Conservation (phyloP, 2,888 invertebrate genomes). For the Plutella xylostella region DNA sequence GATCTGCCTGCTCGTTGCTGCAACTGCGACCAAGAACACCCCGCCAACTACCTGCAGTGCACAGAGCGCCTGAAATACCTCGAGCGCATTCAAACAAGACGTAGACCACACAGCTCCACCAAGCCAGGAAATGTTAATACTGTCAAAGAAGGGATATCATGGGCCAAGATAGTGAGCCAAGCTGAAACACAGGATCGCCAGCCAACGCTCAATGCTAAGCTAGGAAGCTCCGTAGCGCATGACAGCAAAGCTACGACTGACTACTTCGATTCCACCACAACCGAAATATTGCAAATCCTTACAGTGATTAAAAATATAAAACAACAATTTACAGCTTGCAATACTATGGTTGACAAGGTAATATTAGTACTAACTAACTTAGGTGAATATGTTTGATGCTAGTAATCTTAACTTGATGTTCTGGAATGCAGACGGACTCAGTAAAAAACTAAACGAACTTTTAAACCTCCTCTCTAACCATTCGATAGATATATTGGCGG, state of each 20-base stretch:
- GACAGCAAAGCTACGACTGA: neutral
- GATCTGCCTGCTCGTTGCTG: conserved; percentile 6
- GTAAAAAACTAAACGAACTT: too few species aligned
- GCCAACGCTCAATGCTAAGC: neutral
- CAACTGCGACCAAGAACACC: conserved; percentile 10
- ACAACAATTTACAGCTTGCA: neutral
- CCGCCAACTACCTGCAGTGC: conserved; percentile 10
- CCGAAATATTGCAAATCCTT: neutral
- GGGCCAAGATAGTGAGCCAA: too few species aligned
- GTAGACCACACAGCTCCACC: too few species aligned
- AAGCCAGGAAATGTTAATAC: neutral
- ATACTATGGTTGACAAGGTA: neutral
- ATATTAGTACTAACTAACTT: neutral
- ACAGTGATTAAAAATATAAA: neutral
- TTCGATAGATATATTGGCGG: too few species aligned
- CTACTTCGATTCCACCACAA: neutral
- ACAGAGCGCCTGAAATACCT: conserved; percentile 7
- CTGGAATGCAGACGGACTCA: too few species aligned
- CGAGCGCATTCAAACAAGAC: neutral
- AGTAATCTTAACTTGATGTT: too few species aligned
- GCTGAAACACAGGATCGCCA: neutral
- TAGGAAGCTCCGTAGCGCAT: neutral
- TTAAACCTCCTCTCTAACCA: too few species aligned
- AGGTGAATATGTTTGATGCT: too few species aligned
- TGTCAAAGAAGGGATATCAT: too few species aligned